Conservation (phyloP, 1,140 invertebrate genomes). For the Brachionus rubens region DNA sequence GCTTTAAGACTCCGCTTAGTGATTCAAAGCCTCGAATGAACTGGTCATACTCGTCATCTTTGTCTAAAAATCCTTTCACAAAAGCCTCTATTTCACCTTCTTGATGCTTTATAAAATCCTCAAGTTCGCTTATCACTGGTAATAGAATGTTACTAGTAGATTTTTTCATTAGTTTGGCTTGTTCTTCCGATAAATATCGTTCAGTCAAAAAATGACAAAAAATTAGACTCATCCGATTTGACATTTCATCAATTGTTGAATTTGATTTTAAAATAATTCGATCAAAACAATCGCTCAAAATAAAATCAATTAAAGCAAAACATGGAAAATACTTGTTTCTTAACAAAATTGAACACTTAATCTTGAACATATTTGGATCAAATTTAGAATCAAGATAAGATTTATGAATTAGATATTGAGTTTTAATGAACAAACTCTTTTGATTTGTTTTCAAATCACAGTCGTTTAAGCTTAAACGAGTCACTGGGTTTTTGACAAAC, state of each 20-base stretch:
- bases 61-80: too few relatives aligned
- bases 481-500: background rate
- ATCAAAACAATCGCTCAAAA: background rate
- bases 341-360: slow-evolving; percentile 1
- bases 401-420: slow-evolving; percentile 7
- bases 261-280: background rate
- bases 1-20: too few relatives aligned
- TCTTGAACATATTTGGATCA: background rate
- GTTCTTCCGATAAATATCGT: background rate
- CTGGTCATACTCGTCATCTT: too few relatives aligned
- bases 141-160: too few relatives aligned
- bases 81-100: too few relatives aligned
- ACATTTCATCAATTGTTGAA: background rate
- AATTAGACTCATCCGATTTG: background rate
- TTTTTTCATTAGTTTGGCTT: background rate
- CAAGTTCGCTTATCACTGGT: too few relatives aligned
- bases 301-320: background rate
- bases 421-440: slow-evolving; percentile 8
- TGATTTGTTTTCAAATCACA: background rate
- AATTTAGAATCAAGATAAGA: slow-evolving; percentile 3
- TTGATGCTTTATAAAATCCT: too few relatives aligned
- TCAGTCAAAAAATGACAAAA: background rate
- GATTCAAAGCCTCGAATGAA: too few relatives aligned
- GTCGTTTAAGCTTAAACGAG: background rate
- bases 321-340: background rate